Evolutionary conservation across 2,888 invertebrate species (phyloP).

Genomic region (Scaptomyza cyrtandrae): DNA sequence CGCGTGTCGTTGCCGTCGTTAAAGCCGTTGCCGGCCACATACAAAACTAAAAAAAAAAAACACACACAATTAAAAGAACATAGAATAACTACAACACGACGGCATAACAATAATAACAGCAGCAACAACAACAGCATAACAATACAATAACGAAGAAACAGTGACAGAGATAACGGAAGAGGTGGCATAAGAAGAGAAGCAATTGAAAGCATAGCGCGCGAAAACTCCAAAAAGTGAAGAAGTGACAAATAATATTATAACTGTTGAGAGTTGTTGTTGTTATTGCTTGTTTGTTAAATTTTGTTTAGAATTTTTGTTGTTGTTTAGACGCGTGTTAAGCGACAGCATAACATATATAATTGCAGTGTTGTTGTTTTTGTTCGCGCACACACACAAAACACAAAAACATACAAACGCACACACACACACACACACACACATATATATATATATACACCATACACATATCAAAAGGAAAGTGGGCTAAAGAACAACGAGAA

Average conservation of each 20-base stretch:
- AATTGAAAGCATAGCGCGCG: constrained; percentile 38
- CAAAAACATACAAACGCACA: constrained; percentile 14
- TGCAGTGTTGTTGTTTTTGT: constrained; percentile 25
- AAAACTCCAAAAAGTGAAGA: constrained; percentile 23
- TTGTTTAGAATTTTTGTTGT: constrained; percentile 43
- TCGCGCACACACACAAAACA: constrained; percentile 21
- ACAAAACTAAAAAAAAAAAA: constrained; percentile 2
- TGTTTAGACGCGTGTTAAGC: constrained; percentile 20
- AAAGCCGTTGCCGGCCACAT: constrained; percentile 25
- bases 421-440: constrained; percentile 31
- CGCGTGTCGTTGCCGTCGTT: constrained; percentile 54
- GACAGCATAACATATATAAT: constrained; percentile 9
- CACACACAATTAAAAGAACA: constrained; percentile 26
- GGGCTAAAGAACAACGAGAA: constrained; percentile 51
- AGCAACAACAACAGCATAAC: constrained; percentile 21
- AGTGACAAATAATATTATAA: constrained; percentile 26
- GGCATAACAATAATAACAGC: constrained; percentile 35
- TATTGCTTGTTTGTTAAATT: constrained; percentile 29
- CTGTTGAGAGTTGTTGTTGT: constrained; percentile 20
- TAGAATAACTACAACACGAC: constrained; percentile 49
- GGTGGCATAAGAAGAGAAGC: constrained; percentile 1
- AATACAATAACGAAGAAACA: not conserved
- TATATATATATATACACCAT: constrained; percentile 19
- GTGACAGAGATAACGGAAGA: constrained; percentile 27
- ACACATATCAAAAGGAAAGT: constrained; percentile 53